Percentiles rank a stretch among this genome's conserved stretches.
phyloP scores from a whole-genome alignment of 2,113 vertebrate species.

The Cyphomyrus plagiostoma region DNA sequence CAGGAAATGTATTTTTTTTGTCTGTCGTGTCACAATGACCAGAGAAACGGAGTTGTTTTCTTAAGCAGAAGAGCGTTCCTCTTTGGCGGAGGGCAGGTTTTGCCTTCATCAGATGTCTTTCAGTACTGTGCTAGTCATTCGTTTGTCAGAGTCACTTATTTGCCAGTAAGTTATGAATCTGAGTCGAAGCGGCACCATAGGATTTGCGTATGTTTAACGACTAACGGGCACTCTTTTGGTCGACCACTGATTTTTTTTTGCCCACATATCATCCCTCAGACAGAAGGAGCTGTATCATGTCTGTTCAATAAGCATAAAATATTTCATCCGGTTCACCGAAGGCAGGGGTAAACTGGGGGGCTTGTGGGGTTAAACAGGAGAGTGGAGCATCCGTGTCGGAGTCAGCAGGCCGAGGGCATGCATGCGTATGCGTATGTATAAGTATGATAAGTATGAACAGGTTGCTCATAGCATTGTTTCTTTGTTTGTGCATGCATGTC shows the following conservation, averaged over 20 bases:
- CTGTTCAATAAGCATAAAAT: slow-evolving; percentile 50
- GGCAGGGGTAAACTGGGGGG: slow-evolving; percentile 29
- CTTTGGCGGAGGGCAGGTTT: neutral
- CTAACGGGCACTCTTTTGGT: neutral
- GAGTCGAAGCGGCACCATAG: slow-evolving; percentile 7
- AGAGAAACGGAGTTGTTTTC: neutral
- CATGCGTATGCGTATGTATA: slow-evolving; percentile 1
- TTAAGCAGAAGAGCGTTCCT: neutral
- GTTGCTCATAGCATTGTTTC: neutral
- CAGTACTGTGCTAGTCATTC: neutral
- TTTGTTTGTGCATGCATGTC: neutral
- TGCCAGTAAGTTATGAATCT: slow-evolving; percentile 6
- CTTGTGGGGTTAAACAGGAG: neutral
- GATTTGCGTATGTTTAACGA: neutral
- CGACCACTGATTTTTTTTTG: slow-evolving; percentile 26
- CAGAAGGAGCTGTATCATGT: slow-evolving; percentile 43
- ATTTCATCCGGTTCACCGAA: slow-evolving; percentile 48
- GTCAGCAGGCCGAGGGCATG: neutral
- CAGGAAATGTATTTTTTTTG: neutral
- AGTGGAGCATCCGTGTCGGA: neutral
- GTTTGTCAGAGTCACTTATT: slow-evolving; percentile 18
- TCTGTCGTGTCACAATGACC: neutral
- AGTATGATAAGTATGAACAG: neutral
- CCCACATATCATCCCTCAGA: slow-evolving; percentile 31
- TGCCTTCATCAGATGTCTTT: neutral